Evolutionary conservation across 2,113 vertebrate species (phyloP), one percentile per base, ranked within the genome.

Genomic region (Sturnus vulgaris): DNA sequence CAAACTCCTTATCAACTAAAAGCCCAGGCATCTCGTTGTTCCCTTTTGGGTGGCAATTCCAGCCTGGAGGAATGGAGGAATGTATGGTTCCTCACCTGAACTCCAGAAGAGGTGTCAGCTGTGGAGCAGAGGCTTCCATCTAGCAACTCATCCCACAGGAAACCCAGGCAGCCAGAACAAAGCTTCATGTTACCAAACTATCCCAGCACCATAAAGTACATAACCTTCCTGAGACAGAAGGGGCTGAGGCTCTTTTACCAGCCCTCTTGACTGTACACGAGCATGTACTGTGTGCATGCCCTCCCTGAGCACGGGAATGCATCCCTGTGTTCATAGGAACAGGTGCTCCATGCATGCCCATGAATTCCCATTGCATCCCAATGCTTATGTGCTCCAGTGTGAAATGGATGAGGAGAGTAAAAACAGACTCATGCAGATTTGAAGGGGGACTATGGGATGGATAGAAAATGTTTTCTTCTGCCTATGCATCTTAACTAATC

Each of bases 261-360:
- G 44, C 28, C 24, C 20, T 60, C 25, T 35, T 8, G 8, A 28
- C n/a, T 42, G 18, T 3, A 10, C 2, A 2, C 3, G 9, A 64
- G 14, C 28, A 13, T 0, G 12, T 73, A 33, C 40, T 70, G 12
- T 30, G 15, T 24, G 11, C n/a, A 9, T 5, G 31, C 25, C 2
- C 8, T 3, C 6, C 6, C 31, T 5, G 2, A 16, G 11, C 35
- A 46, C 0, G 0, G 52, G 66, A 93, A 64, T 7, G 12, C 0
- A 0, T 10, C 23, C 35, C 44, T 40, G 10, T 23, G 15, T 19
- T 86, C 5, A 0, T 5, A 11, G 2, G 21, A 16, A 5, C 0
- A 39, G 23, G 31, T 44, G 21, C 24, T 76, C 46, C 17, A 6
- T 5, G 7, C 18, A 12, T 3, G 35, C 12, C 50, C 39, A 13